Evolutionary conservation across 2,797 vertebrate genomes (phyloP), one percentile per base, ranked within the genome.

Genomic region (Sparus aurata): DNA sequence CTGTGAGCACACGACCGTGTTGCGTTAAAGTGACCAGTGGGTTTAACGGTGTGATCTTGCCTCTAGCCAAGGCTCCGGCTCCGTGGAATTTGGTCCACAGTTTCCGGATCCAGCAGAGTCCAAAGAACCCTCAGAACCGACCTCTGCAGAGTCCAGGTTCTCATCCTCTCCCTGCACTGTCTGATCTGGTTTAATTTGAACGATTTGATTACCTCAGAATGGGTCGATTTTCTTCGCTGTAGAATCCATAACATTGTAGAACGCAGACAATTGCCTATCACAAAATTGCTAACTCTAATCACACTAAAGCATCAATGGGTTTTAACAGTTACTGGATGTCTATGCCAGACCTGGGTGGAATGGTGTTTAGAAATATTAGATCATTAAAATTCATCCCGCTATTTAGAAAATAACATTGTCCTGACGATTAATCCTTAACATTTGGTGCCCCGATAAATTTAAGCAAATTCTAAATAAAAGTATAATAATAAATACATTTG

Each of bases 41-140:
- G 59, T 83, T 85, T 82, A 90, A 91, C 73, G 0, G 71, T 90
- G 68, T 93, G 58, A 80, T 92, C 82, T 89, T 77, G 72, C 89
- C 86, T 88, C 84, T 89, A 92, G 93, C 92, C 61, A 89, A 87
- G 83, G 88, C 86, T 83, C 88, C 87, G 20, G 82, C 93, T 84
- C 90, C 92, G 6, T 93, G 93, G 94, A 94, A 78, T 90, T 88
- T 92, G 92, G 90, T 94, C 88, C 93, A 95, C 92, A 93, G 92
- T 88, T 90, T 91, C 89, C 59, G 60, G 76, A 83, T 89, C 91
- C 88, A 78, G 75, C 89, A 85, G 79, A 90, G 69, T 81, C 87
- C 89, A 89, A 72, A 89, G 90, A 88, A 46, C 64, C 83, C 78
- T 69, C 79, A 87, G 79, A 90, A 30, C 77, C 71, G 25, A 79